These are phyloP conservation scores for Etia nguti DNA, from an alignment of 2,113 vertebrate species.

Conservation along the genomic window DNA sequence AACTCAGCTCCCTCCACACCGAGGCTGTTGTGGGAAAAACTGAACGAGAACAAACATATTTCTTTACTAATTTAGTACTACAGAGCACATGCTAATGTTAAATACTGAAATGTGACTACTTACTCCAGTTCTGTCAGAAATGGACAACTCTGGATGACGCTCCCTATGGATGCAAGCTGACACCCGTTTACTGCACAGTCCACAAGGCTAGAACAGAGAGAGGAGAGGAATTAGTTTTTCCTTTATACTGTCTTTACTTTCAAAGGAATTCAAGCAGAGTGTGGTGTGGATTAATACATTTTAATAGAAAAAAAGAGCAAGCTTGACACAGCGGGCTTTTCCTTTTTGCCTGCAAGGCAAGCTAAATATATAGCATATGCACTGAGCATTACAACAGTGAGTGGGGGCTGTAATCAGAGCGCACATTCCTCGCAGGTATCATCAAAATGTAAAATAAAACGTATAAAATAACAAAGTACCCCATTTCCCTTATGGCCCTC, in stretches of 20 bases:
- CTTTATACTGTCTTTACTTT: neutral
- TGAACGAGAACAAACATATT: slow-evolving; percentile 27
- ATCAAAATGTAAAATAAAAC: neutral
- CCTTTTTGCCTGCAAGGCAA: neutral
- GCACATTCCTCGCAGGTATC: neutral
- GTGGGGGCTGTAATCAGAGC: neutral
- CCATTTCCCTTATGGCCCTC: slow-evolving; percentile 18
- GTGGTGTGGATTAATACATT: neutral
- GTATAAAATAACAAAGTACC: slow-evolving; percentile 16
- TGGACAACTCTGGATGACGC: slow-evolving; percentile 52
- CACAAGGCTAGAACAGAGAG: slow-evolving; percentile 61
- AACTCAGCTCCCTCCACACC: slow-evolving; percentile 37
- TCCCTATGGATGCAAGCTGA: slow-evolving; percentile 16
- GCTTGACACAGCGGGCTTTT: neutral
- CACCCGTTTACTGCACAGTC: slow-evolving; percentile 45
- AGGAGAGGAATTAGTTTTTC: neutral
- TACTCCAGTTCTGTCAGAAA: slow-evolving; percentile 77
- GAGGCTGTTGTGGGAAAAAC: slow-evolving; percentile 71
- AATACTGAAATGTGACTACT: slow-evolving; percentile 20
- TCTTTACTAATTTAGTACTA: neutral
- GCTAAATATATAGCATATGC: neutral
- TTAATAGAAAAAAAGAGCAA: neutral
- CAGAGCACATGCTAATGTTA: neutral
- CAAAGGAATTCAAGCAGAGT: neutral
- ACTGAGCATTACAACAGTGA: neutral